phyloP scores from a whole-genome alignment of 2,888 invertebrate genomes.

The Drosophila pseudotakahashii region DNA sequence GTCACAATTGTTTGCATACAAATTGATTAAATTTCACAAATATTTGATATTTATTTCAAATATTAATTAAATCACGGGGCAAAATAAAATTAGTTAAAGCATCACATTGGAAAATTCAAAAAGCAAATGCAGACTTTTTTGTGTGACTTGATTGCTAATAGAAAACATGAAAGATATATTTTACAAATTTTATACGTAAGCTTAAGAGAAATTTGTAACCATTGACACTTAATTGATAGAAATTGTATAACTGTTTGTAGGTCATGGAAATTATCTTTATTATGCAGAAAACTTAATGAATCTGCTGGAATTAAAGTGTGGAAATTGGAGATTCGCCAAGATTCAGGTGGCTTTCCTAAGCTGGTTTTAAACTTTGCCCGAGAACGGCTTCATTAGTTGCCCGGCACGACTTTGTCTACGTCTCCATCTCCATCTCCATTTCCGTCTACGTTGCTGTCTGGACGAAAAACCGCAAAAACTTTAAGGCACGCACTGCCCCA shows the following conservation, averaged over 20 bases:
- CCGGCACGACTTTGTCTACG: conserved; percentile 59
- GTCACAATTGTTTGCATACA: conserved; percentile 15
- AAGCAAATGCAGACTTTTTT: neutral
- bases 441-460: conserved; percentile 41
- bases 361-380: conserved; percentile 23
- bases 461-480: conserved; percentile 64
- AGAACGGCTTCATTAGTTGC: conserved; percentile 73
- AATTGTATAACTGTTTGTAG: neutral
- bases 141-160: neutral
- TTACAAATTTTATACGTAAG: neutral
- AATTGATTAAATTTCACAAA: conserved; percentile 37
- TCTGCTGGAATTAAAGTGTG: neutral
- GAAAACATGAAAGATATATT: neutral
- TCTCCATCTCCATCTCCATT: conserved; percentile 20
- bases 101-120: conserved; percentile 15
- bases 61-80: conserved; percentile 58
- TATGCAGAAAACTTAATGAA: neutral
- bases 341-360: conserved; percentile 33
- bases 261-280: neutral
- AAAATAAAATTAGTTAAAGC: conserved; percentile 40
- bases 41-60: conserved; percentile 45
- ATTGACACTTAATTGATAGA: too few species aligned
- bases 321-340: conserved; percentile 3
- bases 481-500: conserved; percentile 65
- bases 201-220: neutral